Evolutionary conservation across 2,113 vertebrate genomes (phyloP).

Genomic region (Reinhardtius hippoglossoides): DNA sequence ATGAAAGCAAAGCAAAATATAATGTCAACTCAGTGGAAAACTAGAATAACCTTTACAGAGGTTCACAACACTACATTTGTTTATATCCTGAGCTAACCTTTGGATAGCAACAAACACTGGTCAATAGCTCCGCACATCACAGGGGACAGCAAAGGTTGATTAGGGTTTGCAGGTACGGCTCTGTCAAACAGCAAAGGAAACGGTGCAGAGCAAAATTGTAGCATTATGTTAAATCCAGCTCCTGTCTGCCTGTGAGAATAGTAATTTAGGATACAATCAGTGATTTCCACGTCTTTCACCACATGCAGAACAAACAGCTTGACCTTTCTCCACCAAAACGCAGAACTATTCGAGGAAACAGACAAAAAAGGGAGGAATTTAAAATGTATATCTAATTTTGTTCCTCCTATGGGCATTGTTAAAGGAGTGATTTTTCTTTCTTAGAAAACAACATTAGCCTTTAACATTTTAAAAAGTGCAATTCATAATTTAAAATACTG

Average conservation of each 20-base stretch:
- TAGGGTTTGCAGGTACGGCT: constrained; percentile 1
- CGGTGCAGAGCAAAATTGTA: background rate
- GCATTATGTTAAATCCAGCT: constrained; percentile 5
- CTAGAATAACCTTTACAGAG: constrained; percentile 47
- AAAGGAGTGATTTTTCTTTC: constrained; percentile 43
- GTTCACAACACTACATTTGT: constrained; percentile 35
- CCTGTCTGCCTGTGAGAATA: constrained; percentile 1
- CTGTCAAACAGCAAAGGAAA: constrained; percentile 3
- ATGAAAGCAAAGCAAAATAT: constrained; percentile 29
- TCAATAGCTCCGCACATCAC: constrained; percentile 41
- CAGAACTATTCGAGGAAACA: constrained; percentile 29
- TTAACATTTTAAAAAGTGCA: constrained; percentile 65
- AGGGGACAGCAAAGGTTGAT: constrained; percentile 12
- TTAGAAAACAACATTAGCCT: constrained; percentile 60
- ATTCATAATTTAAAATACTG: constrained; percentile 68
- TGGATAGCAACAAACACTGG: constrained; percentile 37
- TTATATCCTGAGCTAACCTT: constrained; percentile 54
- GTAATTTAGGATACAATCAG: constrained; percentile 18
- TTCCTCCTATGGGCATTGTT: constrained; percentile 9
- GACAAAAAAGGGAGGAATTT: background rate
- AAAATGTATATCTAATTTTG: constrained; percentile 3
- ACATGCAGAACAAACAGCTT: constrained; percentile 32
- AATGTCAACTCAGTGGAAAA: constrained; percentile 31
- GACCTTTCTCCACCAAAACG: constrained; percentile 50
- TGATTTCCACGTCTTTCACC: background rate